Conservation (phyloP, 2,113 vertebrate genomes). For the Polyodon spathula region DNA sequence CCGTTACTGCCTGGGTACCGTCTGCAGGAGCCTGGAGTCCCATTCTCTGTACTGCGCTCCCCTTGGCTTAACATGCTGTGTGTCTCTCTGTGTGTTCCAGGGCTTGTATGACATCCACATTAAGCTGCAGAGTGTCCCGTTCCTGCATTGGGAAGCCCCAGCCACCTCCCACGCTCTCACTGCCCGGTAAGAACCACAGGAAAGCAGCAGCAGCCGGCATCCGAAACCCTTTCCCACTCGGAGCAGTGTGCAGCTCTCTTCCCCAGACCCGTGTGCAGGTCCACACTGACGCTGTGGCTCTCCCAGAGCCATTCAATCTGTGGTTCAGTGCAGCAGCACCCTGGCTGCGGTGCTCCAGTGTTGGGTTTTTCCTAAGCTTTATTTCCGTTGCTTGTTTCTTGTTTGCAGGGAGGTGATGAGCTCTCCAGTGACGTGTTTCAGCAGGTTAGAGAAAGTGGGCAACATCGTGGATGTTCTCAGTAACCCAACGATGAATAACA, state of each 20-base stretch:
- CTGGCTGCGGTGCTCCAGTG: no score
- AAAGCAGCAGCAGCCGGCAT: no score
- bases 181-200: constrained; percentile 74
- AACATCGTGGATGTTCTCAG: constrained; percentile 84
- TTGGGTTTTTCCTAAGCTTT: no score
- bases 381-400: background rate
- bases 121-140: constrained; percentile 92
- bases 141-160: constrained; percentile 91
- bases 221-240: no score
- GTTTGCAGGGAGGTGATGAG: constrained; percentile 86
- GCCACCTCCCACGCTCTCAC: constrained; percentile 90
- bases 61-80: background rate
- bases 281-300: no score
- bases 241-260: no score
- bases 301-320: no score
- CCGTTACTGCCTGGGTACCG: no score
- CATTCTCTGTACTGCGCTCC: background rate
- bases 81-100: constrained; percentile 41
- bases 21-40: background rate
- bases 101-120: constrained; percentile 96
- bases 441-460: constrained; percentile 80
- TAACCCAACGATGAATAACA: constrained; percentile 80
- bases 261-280: no score
- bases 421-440: constrained; percentile 79
- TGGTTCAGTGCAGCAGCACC: no score